phyloP scores from a whole-genome alignment of 2,888 invertebrate species.

The Diabrotica balteata region DNA sequence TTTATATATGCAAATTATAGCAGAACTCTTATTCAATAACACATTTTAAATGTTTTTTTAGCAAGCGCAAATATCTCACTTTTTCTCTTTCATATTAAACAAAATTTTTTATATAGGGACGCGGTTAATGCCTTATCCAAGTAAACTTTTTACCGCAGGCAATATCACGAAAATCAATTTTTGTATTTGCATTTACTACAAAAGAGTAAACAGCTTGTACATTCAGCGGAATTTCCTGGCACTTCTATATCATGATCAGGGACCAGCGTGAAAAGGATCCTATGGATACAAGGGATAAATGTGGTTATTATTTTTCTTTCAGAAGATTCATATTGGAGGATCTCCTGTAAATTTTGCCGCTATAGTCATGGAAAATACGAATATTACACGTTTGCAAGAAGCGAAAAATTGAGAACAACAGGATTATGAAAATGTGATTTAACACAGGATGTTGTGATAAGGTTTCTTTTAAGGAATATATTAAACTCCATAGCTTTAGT shows the following conservation, averaged over 20 bases:
- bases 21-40: no score
- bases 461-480: no score
- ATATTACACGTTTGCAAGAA: conserved; percentile 11
- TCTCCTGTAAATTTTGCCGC: conserved; percentile 13
- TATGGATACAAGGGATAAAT: conserved; percentile 18
- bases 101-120: no score
- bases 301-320: conserved; percentile 21
- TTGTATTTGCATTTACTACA: conserved; percentile 20
- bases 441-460: no score
- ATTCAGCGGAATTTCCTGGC: conserved; percentile 26
- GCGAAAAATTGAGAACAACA: no score
- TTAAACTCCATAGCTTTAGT: no score
- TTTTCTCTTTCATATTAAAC: no score
- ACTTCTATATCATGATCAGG: conserved; percentile 18
- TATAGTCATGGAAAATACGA: not conserved
- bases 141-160: conserved; percentile 6
- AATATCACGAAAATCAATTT: conserved; percentile 25
- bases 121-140: not conserved
- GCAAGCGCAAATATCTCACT: no score
- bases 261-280: conserved; percentile 22
- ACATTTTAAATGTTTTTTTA: no score
- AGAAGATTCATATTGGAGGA: conserved; percentile 14
- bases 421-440: no score
- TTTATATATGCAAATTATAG: no score
- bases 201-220: conserved; percentile 24